Evolutionary conservation across 2,888 invertebrate genomes (phyloP).

Genomic region (Amiota mariae): DNA sequence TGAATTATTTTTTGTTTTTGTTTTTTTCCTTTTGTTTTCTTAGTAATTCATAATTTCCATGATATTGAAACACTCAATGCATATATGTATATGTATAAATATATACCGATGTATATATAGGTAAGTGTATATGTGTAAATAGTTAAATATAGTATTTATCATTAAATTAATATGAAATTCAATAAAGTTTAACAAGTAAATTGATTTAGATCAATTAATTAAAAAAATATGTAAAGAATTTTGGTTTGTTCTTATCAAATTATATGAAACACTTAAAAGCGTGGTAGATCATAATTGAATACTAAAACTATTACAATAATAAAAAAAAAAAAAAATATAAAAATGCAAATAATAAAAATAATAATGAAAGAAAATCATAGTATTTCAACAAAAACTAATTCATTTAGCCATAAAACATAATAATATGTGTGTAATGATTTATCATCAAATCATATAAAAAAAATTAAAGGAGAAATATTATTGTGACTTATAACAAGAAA

Average conservation of each 20-base stretch:
- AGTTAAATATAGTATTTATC: background rate
- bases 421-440: background rate
- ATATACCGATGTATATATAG: slow-evolving; percentile 34
- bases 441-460: background rate
- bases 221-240: slow-evolving; percentile 21
- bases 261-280: too few species aligned
- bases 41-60: too few species aligned
- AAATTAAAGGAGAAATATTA: background rate
- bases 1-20: too few species aligned
- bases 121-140: slow-evolving; percentile 28
- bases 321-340: slow-evolving; percentile 2
- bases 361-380: slow-evolving; percentile 1
- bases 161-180: slow-evolving; percentile 16
- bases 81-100: background rate
- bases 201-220: background rate
- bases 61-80: too few species aligned
- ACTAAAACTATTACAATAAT: background rate
- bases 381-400: slow-evolving; percentile 9
- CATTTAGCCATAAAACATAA: slow-evolving; percentile 9
- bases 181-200: slow-evolving; percentile 23
- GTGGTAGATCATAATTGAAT: too few species aligned
- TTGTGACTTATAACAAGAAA: slow-evolving; percentile 32
- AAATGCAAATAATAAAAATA: slow-evolving; percentile 20
- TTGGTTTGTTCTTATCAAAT: too few species aligned
- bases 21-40: too few species aligned